Evolutionary conservation across 2,113 vertebrate species (phyloP).

Genomic region (Chamaea fasciata): DNA sequence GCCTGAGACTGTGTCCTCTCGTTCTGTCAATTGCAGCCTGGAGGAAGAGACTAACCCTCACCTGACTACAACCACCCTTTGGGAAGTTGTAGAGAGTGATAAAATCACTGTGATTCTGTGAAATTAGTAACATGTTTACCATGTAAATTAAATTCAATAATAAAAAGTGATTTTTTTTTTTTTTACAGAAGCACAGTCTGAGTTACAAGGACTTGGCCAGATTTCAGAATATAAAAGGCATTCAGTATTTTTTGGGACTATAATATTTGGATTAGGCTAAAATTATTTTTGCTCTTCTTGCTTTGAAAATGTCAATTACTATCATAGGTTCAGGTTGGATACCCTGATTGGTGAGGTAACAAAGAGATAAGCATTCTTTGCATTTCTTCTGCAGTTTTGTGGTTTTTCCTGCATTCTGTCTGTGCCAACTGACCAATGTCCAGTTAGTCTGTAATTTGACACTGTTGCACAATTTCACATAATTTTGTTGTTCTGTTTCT

Average conservation of each 20-base stretch:
- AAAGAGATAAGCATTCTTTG: background rate
- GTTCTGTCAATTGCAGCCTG: too few species aligned
- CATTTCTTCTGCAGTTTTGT: background rate
- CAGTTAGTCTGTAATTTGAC: background rate
- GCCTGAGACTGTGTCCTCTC: too few species aligned
- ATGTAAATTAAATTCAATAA: background rate
- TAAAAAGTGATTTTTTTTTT: background rate
- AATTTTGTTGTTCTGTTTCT: background rate
- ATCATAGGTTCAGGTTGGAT: background rate
- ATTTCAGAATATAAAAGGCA: background rate
- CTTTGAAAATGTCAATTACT: background rate
- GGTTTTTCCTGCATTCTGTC: background rate
- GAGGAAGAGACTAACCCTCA: too few species aligned
- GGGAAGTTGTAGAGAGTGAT: too few species aligned
- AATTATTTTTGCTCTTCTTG: background rate
- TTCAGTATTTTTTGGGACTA: background rate
- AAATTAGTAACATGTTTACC: background rate
- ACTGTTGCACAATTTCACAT: background rate
- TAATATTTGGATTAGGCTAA: background rate
- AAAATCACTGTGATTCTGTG: background rate
- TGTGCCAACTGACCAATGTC: background rate
- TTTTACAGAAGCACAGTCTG: background rate
- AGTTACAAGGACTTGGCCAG: background rate
- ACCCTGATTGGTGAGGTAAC: background rate
- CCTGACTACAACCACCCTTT: too few species aligned